phyloP scores from a whole-genome alignment of 1,140 invertebrate genomes.

The Helicorthomorpha holstii region DNA sequence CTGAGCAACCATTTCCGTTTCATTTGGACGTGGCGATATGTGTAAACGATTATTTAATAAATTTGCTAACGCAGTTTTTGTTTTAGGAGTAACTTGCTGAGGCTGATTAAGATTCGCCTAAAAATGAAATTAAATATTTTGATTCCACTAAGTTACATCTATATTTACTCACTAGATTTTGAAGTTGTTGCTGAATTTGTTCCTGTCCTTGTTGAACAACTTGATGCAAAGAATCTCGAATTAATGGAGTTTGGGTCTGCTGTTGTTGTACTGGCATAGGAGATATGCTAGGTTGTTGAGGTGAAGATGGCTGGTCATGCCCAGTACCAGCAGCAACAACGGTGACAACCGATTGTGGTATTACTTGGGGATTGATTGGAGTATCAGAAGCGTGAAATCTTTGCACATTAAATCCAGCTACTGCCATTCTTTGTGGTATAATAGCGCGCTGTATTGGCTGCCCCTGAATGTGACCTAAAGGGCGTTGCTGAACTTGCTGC shows the following conservation, averaged over 20 bases:
- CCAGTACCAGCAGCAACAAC: too few species aligned
- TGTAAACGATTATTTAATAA: slow-evolving; percentile 78
- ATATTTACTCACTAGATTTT: slow-evolving; percentile 3
- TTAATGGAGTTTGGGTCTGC: slow-evolving; percentile 1
- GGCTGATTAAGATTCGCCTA: background rate
- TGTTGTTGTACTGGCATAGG: slow-evolving; percentile 9
- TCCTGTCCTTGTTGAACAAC: slow-evolving; percentile 1
- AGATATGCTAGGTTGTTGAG: slow-evolving; percentile 9
- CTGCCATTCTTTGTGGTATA: too few species aligned
- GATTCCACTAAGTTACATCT: background rate
- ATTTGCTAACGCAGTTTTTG: slow-evolving; percentile 86
- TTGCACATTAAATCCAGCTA: too few species aligned
- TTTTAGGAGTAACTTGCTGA: slow-evolving; percentile 57
- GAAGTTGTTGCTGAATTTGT: slow-evolving; percentile 9
- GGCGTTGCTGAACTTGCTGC: slow-evolving; percentile 4
- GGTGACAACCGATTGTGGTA: too few species aligned
- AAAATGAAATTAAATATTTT: background rate
- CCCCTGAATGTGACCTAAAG: too few species aligned
- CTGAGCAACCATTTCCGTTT: slow-evolving; percentile 11
- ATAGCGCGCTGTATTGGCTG: background rate
- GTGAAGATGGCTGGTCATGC: slow-evolving; percentile 8
- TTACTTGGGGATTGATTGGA: too few species aligned
- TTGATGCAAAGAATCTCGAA: background rate
- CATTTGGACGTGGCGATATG: slow-evolving; percentile 21
- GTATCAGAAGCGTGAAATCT: too few species aligned